These are phyloP conservation scores for Meganola albula DNA, from an alignment of 2,888 invertebrate genomes.

Conservation along the genomic window DNA sequence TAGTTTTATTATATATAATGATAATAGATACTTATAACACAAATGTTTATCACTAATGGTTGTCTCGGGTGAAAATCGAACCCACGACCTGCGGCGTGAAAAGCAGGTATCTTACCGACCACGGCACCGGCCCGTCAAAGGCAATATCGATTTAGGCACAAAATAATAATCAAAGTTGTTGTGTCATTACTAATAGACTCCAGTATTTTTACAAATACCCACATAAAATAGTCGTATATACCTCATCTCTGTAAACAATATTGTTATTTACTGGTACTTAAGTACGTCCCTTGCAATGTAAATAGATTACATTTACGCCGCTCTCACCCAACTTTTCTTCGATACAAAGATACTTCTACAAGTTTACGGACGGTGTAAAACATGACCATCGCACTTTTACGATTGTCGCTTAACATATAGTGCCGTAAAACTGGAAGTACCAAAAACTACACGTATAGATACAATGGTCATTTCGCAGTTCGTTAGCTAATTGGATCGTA, in stretches of 20 bases:
- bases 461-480: conserved; percentile 56
- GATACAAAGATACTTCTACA: conserved; percentile 48
- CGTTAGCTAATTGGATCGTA: conserved; percentile 62
- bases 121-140: too few species aligned
- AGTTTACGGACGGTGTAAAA: conserved; percentile 66
- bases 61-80: too few species aligned
- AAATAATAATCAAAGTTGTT: not conserved
- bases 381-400: conserved; percentile 62
- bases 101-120: too few species aligned
- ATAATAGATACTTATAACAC: too few species aligned
- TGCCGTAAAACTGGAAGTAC: conserved; percentile 59
- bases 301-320: conserved; percentile 47
- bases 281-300: conserved; percentile 34
- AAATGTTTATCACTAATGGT: too few species aligned
- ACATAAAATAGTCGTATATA: too few species aligned
- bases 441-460: conserved; percentile 48
- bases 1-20: too few species aligned
- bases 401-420: conserved; percentile 67
- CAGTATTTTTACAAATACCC: too few species aligned
- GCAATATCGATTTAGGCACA: too few species aligned
- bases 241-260: too few species aligned
- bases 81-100: too few species aligned
- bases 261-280: conserved; percentile 38
- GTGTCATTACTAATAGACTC: conserved; percentile 27
- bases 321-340: conserved; percentile 45